A percentile compares a stretch with the other conserved stretches of the same genome.
Conservation (phyloP, 2,888 invertebrate genomes). For the Liopterus haemorrhoidalis region DNA sequence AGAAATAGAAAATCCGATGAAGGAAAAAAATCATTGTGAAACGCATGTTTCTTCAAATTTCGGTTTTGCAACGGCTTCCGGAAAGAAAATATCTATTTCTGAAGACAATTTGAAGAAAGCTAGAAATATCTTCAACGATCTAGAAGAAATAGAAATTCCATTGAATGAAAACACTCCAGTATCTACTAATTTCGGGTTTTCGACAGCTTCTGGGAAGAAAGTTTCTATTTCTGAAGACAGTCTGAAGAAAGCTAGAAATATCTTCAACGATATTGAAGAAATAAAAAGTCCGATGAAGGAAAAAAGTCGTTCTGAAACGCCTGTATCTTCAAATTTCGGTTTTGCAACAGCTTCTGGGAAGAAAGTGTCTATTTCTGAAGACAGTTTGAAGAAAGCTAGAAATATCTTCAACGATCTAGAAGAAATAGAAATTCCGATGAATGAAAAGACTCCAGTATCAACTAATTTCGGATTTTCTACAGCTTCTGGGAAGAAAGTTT, state of each 20-base stretch:
- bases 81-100: slow-evolving; percentile 44
- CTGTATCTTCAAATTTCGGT: slow-evolving; percentile 32
- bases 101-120: slow-evolving; percentile 43
- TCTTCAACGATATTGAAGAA: slow-evolving; percentile 38
- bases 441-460: too few relatives aligned
- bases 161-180: too few relatives aligned
- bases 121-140: slow-evolving; percentile 37
- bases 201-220: slow-evolving; percentile 42
- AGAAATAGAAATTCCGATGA: not conserved
- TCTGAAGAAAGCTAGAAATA: slow-evolving; percentile 39
- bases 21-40: too few relatives aligned
- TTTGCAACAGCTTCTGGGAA: slow-evolving; percentile 44
- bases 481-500: slow-evolving; percentile 35
- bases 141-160: slow-evolving; percentile 22
- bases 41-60: too few relatives aligned
- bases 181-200: slow-evolving; percentile 40
- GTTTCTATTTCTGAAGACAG: slow-evolving; percentile 43
- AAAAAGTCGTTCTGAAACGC: slow-evolving; percentile 44
- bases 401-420: slow-evolving; percentile 8
- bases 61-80: slow-evolving; percentile 36
- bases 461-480: too few relatives aligned
- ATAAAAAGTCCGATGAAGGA: slow-evolving; percentile 45
- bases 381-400: slow-evolving; percentile 40
- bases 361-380: slow-evolving; percentile 35
- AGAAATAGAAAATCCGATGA: too few relatives aligned